A percentile compares a stretch with the other conserved stretches of the same genome.
These are phyloP conservation scores for Mesembrinibis cayennensis DNA, from an alignment of 2,113 vertebrate genomes.

Conservation along the genomic window DNA sequence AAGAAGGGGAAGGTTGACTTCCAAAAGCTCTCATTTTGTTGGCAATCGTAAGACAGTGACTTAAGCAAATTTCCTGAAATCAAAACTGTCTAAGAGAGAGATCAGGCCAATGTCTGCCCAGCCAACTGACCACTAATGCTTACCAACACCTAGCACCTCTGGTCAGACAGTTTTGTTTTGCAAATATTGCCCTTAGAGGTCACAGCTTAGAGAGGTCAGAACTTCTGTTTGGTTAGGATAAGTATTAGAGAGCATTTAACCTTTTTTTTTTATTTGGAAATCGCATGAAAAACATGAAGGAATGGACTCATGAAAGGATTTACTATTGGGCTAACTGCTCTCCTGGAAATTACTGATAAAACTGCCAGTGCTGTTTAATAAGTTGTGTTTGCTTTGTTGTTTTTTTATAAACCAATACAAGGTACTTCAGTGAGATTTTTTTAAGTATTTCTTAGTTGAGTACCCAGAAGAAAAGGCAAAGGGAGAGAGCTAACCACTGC, in stretches of 20 bases:
- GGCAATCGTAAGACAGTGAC: neutral
- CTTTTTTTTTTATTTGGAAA: conserved; percentile 32
- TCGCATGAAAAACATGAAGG: conserved; percentile 12
- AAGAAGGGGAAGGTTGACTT: neutral
- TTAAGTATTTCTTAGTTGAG: neutral
- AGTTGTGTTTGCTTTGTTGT: neutral
- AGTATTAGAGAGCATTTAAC: conserved; percentile 21
- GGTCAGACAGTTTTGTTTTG: conserved; percentile 35
- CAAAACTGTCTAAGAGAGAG: neutral
- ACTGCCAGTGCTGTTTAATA: neutral
- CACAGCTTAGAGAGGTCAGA: conserved; percentile 15
- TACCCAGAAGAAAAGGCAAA: neutral
- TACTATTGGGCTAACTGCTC: neutral
- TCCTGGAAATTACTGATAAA: conserved; percentile 19
- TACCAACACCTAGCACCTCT: conserved; percentile 23
- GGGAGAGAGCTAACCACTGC: neutral
- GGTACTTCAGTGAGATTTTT: neutral
- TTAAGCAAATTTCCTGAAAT: conserved; percentile 7
- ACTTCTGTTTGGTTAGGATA: conserved; percentile 38
- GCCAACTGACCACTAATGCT: neutral
- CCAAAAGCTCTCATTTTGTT: neutral
- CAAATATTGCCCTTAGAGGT: conserved; percentile 46
- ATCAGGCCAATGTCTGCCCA: neutral
- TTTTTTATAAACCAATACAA: neutral
- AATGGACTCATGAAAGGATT: conserved; percentile 17